These are phyloP conservation scores for Meloidogyne chitwoodi DNA, from an alignment of 1,140 invertebrate species.

Conservation along the genomic window DNA sequence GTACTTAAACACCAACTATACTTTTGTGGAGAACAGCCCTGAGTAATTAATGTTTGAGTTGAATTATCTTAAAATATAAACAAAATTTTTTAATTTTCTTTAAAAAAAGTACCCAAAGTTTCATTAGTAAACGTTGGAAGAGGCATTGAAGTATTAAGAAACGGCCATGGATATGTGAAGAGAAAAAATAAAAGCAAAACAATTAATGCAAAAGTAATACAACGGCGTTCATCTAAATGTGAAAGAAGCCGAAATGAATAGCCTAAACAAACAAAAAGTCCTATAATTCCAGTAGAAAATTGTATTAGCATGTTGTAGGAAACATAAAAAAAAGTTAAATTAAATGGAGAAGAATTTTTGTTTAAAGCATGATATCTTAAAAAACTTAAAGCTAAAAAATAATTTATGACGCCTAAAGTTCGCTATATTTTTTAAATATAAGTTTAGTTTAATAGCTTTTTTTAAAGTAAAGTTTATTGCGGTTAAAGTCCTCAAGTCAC, in stretches of 20 bases:
- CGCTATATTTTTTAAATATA: too few species aligned
- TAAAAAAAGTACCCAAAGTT: not conserved
- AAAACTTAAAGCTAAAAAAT: too few species aligned
- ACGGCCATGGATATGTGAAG: slow-evolving; percentile 24
- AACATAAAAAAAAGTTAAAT: not conserved
- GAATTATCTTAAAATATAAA: not conserved
- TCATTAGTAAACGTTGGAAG: not conserved
- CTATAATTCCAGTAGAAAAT: not conserved
- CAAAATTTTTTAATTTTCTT: not conserved
- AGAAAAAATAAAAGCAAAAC: slow-evolving; percentile 23
- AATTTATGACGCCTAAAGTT: too few species aligned
- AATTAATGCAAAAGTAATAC: slow-evolving; percentile 6
- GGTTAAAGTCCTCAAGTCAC: too few species aligned
- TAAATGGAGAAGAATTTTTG: too few species aligned
- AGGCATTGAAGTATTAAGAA: slow-evolving; percentile 13
- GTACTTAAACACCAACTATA: slow-evolving; percentile 1
- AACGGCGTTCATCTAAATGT: slow-evolving; percentile 4
- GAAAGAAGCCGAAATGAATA: slow-evolving; percentile 2
- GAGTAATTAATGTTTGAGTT: not conserved
- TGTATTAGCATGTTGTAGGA: not conserved
- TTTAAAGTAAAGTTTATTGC: too few species aligned
- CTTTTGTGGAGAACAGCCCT: not conserved
- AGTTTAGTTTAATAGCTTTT: too few species aligned
- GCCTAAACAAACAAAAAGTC: slow-evolving; percentile 7
- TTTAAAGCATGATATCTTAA: too few species aligned